Conservation (phyloP, 2,797 vertebrate species). For the Ptychadena robeensis region DNA sequence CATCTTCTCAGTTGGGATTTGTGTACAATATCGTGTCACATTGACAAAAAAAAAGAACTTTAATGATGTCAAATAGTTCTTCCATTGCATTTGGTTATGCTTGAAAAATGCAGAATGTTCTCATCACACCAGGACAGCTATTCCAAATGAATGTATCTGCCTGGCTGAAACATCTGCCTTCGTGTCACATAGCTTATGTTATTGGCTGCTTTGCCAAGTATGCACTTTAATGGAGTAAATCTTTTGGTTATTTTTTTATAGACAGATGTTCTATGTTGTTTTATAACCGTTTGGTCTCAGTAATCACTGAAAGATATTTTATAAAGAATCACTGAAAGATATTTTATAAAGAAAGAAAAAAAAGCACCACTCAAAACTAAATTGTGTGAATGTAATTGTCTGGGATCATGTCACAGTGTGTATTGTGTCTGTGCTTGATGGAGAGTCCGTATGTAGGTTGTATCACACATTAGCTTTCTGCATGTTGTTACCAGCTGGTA, state of each 20-base stretch:
- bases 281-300: neutral
- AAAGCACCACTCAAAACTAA: neutral
- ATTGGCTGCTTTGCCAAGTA: neutral
- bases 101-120: neutral
- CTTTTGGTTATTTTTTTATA: neutral
- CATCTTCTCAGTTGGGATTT: neutral
- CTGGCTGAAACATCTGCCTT: neutral
- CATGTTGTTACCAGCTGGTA: no score
- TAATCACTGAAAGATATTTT: neutral
- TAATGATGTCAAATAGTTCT: neutral
- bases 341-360: neutral
- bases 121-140: neutral
- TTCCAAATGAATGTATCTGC: neutral
- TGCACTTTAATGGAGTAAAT: conserved; percentile 5
- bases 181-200: neutral
- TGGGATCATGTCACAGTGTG: neutral
- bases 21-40: neutral
- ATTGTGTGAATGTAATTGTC: neutral
- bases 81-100: neutral
- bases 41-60: neutral
- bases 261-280: neutral
- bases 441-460: no score
- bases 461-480: no score
- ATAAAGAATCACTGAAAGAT: neutral
- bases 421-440: neutral